Conservation (phyloP, 2,113 vertebrate genomes). For the Apteryx mantelli region DNA sequence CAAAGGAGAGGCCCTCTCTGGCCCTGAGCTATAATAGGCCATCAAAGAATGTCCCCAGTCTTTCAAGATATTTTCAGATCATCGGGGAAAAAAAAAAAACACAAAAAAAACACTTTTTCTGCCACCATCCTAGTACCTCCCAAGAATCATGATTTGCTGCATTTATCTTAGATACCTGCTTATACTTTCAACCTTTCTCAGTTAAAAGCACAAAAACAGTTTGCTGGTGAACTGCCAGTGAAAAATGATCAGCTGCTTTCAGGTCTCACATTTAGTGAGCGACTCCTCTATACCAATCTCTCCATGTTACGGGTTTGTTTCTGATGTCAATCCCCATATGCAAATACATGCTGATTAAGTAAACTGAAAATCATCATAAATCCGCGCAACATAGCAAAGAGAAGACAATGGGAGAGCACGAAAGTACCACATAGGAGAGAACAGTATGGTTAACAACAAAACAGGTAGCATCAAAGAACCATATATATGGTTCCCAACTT, state of each 20-base stretch:
- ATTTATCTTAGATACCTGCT: not conserved
- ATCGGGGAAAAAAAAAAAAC: not conserved
- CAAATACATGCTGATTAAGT: fast-evolving
- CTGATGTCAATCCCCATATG: not conserved
- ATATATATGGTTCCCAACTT: not conserved
- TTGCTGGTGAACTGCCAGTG: not conserved
- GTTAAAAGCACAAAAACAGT: not conserved
- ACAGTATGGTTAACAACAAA: not conserved
- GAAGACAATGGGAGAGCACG: not conserved
- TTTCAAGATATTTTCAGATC: not conserved
- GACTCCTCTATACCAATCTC: not conserved
- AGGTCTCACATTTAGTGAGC: not conserved
- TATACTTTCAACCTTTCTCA: not conserved
- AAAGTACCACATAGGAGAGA: not conserved
- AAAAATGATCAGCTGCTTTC: not conserved
- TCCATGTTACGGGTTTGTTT: not conserved
- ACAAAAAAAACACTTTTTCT: not conserved
- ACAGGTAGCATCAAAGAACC: fast-evolving
- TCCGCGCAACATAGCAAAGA: not conserved
- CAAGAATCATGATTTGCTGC: not conserved
- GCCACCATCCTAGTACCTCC: not conserved
- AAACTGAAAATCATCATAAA: not conserved
- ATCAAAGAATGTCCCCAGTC: not conserved
- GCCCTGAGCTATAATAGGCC: not conserved
- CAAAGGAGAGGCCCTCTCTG: not conserved